phyloP scores from a whole-genome alignment of 2,888 invertebrate genomes.

The Aspidapion aeneum region DNA sequence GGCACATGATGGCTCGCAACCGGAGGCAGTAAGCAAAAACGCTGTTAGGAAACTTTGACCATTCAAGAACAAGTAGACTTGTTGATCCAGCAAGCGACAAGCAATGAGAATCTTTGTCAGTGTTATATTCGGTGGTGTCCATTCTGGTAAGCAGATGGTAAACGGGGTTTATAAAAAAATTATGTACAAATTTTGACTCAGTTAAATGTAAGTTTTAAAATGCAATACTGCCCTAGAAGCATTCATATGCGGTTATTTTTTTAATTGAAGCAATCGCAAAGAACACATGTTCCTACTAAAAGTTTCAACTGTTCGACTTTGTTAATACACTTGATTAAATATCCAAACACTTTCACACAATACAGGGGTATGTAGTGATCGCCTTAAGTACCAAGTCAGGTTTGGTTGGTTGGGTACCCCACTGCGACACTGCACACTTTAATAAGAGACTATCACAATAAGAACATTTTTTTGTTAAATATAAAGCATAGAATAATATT shows the following conservation, averaged over 20 bases:
- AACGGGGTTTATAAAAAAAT: no score
- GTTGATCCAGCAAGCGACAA: conserved; percentile 93
- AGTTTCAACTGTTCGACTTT: conserved; percentile 94
- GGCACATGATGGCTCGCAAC: conserved; percentile 48
- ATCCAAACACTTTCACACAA: conserved; percentile 91
- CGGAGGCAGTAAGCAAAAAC: conserved; percentile 88
- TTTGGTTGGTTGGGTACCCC: conserved; percentile 91
- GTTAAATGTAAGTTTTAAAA: no score
- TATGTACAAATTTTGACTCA: no score
- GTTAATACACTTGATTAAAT: conserved; percentile 93
- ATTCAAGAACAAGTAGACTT: conserved; percentile 66
- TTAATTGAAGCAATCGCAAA: conserved; percentile 95
- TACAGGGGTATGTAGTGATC: conserved; percentile 95
- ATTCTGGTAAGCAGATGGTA: conserved; percentile 67
- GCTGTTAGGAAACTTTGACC: conserved; percentile 62
- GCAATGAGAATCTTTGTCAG: conserved; percentile 98
- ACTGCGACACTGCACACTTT: conserved; percentile 99
- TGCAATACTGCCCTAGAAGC: no score
- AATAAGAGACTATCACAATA: conserved; percentile 96
- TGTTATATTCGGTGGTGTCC: conserved; percentile 99
- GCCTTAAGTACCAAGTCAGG: conserved; percentile 98
- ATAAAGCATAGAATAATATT: conserved; percentile 53
- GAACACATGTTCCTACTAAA: conserved; percentile 98
- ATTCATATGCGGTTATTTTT: no score
- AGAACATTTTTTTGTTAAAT: conserved; percentile 65